Evolutionary conservation across 2,113 vertebrate genomes (phyloP), one percentile per base, ranked within the genome.

Genomic region (Anolis carolinensis): DNA sequence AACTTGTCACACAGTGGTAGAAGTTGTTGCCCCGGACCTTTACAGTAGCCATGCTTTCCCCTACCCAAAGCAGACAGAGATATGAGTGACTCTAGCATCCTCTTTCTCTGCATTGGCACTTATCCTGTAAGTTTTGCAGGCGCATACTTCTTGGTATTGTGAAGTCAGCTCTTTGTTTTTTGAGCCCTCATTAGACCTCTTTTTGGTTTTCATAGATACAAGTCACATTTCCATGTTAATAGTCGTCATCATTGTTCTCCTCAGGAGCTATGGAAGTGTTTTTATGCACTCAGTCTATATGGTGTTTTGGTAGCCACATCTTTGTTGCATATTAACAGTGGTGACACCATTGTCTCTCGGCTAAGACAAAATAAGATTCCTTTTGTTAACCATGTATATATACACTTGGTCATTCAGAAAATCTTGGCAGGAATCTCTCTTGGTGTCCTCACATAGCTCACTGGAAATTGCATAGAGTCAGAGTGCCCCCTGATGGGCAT

Each of bases 401-500:
- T 75, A 72, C 65, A 7, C 25, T 59, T 44, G 27, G 27, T 25
- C 59, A 75, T 84, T 65, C 36, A 76, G 8, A 63, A 76, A 76
- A 76, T 65, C 39, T 59, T 84, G 59, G 72, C 52, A 75, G n/a
- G 52, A 18, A 27, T 74, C 44, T 8, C 13, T 80, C 32, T 70
- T 48, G 63, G 8, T 62, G 27, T 67, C 16, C 39, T 36, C 18
- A 30, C 23, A 32, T 18, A 30, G 83, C 74, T 16, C 59, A 30
- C 34, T 39, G 21, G n/a, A 34, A 78, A 55, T 27, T 70, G 4
- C 36, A 13, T 23, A 78, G 27, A 10, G 59, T 44, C 59, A 68
- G 70, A 74, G 55, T 65, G 71, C 85, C 85, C 85, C 75, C 85
- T 86, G 25, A 25, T 81, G 85, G 27, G 9, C 79, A 81, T 67